A percentile compares a stretch with the other conserved stretches of the same genome.
Conservation (phyloP, 2,797 vertebrate genomes). For the Hippoglossus hippoglossus region DNA sequence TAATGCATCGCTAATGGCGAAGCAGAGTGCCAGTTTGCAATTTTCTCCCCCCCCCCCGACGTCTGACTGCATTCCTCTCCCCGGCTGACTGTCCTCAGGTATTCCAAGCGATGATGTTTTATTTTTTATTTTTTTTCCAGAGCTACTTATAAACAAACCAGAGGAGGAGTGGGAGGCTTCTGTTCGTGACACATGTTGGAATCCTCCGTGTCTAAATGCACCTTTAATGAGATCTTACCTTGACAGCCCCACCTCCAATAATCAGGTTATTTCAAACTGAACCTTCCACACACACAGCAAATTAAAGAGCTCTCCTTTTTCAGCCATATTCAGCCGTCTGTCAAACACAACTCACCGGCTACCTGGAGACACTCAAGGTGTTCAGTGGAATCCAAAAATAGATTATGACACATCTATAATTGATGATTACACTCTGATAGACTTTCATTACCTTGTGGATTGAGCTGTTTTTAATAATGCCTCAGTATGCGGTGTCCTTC, state of each 20-base stretch:
- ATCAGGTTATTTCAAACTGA: conserved; percentile 44
- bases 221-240: conserved; percentile 60
- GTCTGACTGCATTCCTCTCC: conserved; percentile 30
- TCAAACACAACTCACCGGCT: conserved; percentile 1
- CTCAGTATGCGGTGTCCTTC: conserved; percentile 25
- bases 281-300: no score
- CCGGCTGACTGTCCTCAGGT: conserved; percentile 24
- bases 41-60: conserved; percentile 31
- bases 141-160: conserved; percentile 40
- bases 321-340: conserved; percentile 26
- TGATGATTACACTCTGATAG: conserved; percentile 58
- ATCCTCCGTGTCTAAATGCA: conserved; percentile 45
- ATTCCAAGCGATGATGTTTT: conserved; percentile 17
- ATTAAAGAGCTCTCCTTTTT: no score
- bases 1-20: conserved; percentile 60
- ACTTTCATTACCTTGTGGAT: conserved; percentile 58
- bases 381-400: conserved; percentile 41
- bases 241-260: conserved; percentile 38
- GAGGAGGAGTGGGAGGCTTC: conserved; percentile 23
- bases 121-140: background rate
- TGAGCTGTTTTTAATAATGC: conserved; percentile 68
- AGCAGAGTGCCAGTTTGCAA: conserved; percentile 47
- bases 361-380: background rate
- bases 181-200: conserved; percentile 27
- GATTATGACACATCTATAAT: conserved; percentile 46